These are phyloP conservation scores for Pantherophis alleghaniensis DNA, from an alignment of 2,797 vertebrate species.

Conservation along the genomic window DNA sequence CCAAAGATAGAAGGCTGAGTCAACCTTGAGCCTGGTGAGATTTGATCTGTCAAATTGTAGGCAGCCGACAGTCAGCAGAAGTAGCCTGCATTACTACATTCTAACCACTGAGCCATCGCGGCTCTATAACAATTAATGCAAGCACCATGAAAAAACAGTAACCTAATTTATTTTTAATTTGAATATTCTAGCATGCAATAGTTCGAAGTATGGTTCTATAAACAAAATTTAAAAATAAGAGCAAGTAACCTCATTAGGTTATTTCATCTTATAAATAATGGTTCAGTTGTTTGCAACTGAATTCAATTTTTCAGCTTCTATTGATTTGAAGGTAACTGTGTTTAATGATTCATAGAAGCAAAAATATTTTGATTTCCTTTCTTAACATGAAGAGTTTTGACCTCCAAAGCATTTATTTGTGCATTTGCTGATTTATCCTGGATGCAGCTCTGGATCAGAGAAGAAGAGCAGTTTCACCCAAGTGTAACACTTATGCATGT, in stretches of 20 bases:
- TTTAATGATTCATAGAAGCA: background rate
- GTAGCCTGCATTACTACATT: no score
- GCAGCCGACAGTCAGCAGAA: no score
- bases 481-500: background rate
- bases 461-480: background rate
- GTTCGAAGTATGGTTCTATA: constrained; percentile 45
- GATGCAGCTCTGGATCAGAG: background rate
- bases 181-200: constrained; percentile 42
- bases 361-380: background rate
- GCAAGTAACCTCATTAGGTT: constrained; percentile 45
- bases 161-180: constrained; percentile 66
- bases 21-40: no score
- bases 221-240: constrained; percentile 42
- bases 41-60: no score
- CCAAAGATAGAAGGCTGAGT: no score
- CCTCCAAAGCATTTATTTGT: background rate
- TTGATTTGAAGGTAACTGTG: constrained; percentile 3
- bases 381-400: constrained; percentile 11
- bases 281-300: background rate
- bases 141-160: constrained; percentile 54
- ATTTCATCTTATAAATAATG: constrained; percentile 53
- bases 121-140: constrained; percentile 27
- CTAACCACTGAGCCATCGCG: no score
- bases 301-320: constrained; percentile 39
- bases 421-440: background rate